Evolutionary conservation across 2,888 invertebrate genomes (phyloP).

Genomic region (Nomada fucata): DNA sequence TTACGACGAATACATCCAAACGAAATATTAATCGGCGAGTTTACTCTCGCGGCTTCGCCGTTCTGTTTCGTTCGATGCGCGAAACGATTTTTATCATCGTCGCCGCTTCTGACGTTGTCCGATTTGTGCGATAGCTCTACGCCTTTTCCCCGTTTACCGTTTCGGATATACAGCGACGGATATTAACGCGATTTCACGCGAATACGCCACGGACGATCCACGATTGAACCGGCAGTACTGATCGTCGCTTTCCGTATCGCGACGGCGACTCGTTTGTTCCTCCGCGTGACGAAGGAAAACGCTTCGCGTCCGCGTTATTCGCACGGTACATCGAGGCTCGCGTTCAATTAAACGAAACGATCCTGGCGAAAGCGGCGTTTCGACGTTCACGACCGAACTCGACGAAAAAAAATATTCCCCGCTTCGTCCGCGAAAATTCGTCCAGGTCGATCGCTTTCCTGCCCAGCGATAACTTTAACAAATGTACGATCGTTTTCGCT

Average conservation of each 20-base stretch:
- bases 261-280: slow-evolving; percentile 36
- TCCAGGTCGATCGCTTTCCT: slow-evolving; percentile 22
- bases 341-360: slow-evolving; percentile 51
- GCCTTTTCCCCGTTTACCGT: background rate
- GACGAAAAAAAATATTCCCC: slow-evolving; percentile 46
- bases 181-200: slow-evolving; percentile 17
- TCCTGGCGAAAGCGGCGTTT: slow-evolving; percentile 19
- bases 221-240: slow-evolving; percentile 39
- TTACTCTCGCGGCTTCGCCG: too few species aligned
- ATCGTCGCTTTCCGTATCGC: slow-evolving; percentile 36
- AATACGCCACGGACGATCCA: slow-evolving; percentile 13
- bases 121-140: too few species aligned
- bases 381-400: slow-evolving; percentile 39
- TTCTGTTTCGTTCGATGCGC: too few species aligned
- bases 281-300: slow-evolving; percentile 47
- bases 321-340: slow-evolving; percentile 39
- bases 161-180: background rate
- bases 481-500: slow-evolving; percentile 1
- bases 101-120: too few species aligned
- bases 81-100: too few species aligned
- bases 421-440: slow-evolving; percentile 26
- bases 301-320: slow-evolving; percentile 48
- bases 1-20: too few species aligned
- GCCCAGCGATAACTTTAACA: slow-evolving; percentile 4
- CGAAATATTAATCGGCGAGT: too few species aligned